phyloP scores from a whole-genome alignment of 2,797 vertebrate genomes.

The Danionella dracula region DNA sequence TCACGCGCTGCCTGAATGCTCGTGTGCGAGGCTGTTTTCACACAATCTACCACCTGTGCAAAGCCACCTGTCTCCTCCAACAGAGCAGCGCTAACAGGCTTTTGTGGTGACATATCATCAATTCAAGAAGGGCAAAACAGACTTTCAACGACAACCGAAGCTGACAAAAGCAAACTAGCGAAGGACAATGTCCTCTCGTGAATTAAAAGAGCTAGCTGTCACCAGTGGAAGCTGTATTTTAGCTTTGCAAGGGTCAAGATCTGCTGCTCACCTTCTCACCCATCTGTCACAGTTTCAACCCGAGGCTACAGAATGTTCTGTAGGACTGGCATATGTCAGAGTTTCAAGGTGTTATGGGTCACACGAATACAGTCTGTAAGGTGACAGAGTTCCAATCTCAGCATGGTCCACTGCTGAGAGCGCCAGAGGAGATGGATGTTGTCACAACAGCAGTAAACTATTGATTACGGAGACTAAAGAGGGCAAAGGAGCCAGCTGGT shows the following conservation, averaged over 20 bases:
- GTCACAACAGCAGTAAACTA: constrained; percentile 10
- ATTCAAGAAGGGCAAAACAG: constrained; percentile 36
- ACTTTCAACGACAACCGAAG: constrained; percentile 26
- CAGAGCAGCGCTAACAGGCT: constrained; percentile 36
- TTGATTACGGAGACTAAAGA: constrained; percentile 31
- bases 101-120: constrained; percentile 34
- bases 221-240: constrained; percentile 20
- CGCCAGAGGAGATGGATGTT: constrained; percentile 12
- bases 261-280: constrained; percentile 27
- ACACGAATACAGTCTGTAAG: background rate
- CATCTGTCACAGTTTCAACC: constrained; percentile 39
- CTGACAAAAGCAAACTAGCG: constrained; percentile 30
- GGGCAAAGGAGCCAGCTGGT: constrained; percentile 19
- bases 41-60: constrained; percentile 42
- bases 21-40: constrained; percentile 25
- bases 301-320: constrained; percentile 11
- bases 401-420: constrained; percentile 8
- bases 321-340: constrained; percentile 31
- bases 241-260: constrained; percentile 8
- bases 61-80: constrained; percentile 43
- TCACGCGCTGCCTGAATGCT: constrained; percentile 1
- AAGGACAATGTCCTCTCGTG: constrained; percentile 20
- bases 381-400: constrained; percentile 18
- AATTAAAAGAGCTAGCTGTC: constrained; percentile 33
- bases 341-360: constrained; percentile 21